phyloP scores from a whole-genome alignment of 2,797 vertebrate species.

The Dermochelys coriacea region DNA sequence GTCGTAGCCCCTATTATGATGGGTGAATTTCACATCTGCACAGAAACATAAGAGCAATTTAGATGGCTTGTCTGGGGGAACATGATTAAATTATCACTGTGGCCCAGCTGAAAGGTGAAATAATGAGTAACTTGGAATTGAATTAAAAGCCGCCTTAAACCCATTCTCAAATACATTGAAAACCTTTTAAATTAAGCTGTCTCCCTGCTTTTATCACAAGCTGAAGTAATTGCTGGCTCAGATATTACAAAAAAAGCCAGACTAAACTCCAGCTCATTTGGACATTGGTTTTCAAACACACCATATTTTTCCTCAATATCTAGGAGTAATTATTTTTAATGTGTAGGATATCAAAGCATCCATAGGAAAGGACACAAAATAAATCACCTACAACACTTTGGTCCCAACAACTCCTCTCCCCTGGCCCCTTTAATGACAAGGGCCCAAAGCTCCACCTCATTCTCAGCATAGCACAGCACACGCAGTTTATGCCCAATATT shows the following conservation, averaged over 20 bases:
- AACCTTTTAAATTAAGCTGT: constrained; percentile 75
- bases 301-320: constrained; percentile 64
- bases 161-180: constrained; percentile 73
- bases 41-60: constrained; percentile 59
- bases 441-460: constrained; percentile 45
- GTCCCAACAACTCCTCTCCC: constrained; percentile 43
- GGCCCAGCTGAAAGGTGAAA: constrained; percentile 77
- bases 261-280: constrained; percentile 74
- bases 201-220: constrained; percentile 68
- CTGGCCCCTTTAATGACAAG: constrained; percentile 35
- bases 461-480: neutral
- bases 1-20: constrained; percentile 3
- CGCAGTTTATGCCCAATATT: constrained; percentile 17
- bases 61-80: constrained; percentile 69
- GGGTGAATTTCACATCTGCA: constrained; percentile 45
- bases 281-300: constrained; percentile 68
- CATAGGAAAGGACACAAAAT: constrained; percentile 71
- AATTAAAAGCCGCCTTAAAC: constrained; percentile 71
- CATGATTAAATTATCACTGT: constrained; percentile 75
- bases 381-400: constrained; percentile 69
- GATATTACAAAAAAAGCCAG: constrained; percentile 70
- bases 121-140: constrained; percentile 76
- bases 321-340: constrained; percentile 68
- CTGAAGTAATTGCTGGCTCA: constrained; percentile 63
- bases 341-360: constrained; percentile 67